These are phyloP conservation scores for Emberiza fucata DNA, from an alignment of 2,113 vertebrate genomes.

Conservation along the genomic window DNA sequence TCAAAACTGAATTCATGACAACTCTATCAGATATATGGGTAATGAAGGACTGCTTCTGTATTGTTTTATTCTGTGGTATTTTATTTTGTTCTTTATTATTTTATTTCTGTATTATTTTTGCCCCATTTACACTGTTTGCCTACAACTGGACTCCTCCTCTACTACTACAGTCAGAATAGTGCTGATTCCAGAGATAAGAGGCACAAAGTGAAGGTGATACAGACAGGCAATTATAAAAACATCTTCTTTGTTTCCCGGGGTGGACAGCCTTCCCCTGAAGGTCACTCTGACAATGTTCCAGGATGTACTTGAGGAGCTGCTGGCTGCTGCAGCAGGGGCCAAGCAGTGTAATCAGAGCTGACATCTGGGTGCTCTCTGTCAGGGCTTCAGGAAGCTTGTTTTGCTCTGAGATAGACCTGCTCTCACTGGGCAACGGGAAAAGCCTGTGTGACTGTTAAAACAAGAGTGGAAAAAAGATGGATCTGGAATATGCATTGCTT, in stretches of 20 bases:
- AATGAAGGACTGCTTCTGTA: neutral
- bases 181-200: neutral
- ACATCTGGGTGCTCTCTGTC: constrained; percentile 44
- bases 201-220: neutral
- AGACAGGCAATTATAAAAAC: constrained; percentile 16
- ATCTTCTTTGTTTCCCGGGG: constrained; percentile 12
- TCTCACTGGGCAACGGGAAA: constrained; percentile 31
- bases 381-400: constrained; percentile 45
- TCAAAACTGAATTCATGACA: neutral
- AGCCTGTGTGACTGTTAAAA: constrained; percentile 53
- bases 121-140: neutral
- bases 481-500: constrained; percentile 60
- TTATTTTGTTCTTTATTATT: neutral
- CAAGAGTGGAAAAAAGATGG: constrained; percentile 62
- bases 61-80: neutral
- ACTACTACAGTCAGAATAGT: neutral
- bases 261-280: constrained; percentile 9
- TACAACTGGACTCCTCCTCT: neutral
- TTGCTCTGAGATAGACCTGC: constrained; percentile 5
- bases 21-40: neutral
- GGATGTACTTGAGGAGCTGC: constrained; percentile 14
- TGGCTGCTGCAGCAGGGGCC: neutral
- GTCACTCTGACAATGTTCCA: constrained; percentile 31
- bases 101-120: neutral
- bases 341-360: constrained; percentile 14